These are phyloP conservation scores for Leptinotarsa texana DNA, from an alignment of 1,140 invertebrate genomes.

Conservation along the genomic window DNA sequence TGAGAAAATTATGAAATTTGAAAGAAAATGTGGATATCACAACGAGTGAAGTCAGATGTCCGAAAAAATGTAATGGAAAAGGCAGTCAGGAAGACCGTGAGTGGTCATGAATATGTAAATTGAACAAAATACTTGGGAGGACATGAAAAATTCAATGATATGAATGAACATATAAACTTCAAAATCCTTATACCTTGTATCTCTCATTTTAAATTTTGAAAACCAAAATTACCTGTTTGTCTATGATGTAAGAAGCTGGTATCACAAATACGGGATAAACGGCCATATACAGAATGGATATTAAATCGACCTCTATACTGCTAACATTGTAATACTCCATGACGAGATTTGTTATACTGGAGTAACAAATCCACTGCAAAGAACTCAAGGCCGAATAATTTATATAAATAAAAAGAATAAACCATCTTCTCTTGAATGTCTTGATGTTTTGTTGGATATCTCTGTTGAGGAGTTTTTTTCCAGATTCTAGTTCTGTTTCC, in stretches of 20 bases:
- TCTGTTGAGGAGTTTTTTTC: neutral
- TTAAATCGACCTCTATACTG: constrained; percentile 67
- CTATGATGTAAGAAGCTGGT: constrained; percentile 41
- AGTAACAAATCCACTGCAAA: constrained; percentile 62
- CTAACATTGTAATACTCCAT: constrained; percentile 60
- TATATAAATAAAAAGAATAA: constrained; percentile 13
- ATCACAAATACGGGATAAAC: constrained; percentile 40
- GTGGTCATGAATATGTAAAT: too few species aligned
- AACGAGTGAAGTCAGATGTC: too few species aligned
- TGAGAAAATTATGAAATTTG: too few species aligned
- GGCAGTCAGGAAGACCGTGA: too few species aligned
- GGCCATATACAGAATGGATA: constrained; percentile 38
- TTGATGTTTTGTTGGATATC: neutral
- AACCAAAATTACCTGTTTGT: constrained; percentile 35
- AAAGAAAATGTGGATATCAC: too few species aligned
- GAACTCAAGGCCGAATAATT: constrained; percentile 53
- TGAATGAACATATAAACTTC: too few species aligned
- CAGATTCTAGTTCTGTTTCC: constrained; percentile 3
- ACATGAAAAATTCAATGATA: too few species aligned
- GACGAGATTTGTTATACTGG: constrained; percentile 61
- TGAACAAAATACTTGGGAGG: too few species aligned
- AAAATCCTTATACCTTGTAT: too few species aligned
- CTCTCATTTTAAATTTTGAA: neutral
- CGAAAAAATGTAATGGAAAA: too few species aligned
- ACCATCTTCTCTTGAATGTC: neutral